Base-by-base conservation (phyloP, 2,797 vertebrate species). In the Tauraco hartlaubi region DNA sequence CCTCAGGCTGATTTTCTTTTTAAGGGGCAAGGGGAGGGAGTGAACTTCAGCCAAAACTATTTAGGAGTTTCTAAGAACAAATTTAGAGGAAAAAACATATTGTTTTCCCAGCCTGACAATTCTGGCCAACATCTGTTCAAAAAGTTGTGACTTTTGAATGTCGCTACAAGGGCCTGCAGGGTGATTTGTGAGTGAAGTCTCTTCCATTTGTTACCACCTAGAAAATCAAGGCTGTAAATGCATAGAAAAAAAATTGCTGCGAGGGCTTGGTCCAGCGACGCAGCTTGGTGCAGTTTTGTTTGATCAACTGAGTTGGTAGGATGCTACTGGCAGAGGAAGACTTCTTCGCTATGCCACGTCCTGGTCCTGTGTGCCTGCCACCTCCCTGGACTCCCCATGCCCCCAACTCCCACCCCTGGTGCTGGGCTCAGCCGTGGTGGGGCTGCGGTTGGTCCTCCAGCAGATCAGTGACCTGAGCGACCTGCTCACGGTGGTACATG, bases 1-100 rank as follows among this genome's bases (percentile, higher is more conserved):
- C 77, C 84, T 77, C 56, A 5, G 94, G 91, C 80, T 86, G 69
- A 68, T 67, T 84, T 83, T 54, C 39, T 90, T 80, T 84, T 76
- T 31, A 44, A 72, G 55, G 88, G 39, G 21, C 2, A 19, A 81
- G 29, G 26, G 43, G 66, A 84, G 23, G 54, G 67, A 39, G 39
- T 6, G 35, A 67, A 58, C 39, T 31, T 39, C 76, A 88, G 79
- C 93, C 73, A 85, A 76, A 94, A 73, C 51, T 23, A 41, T 56
- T 85, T 71, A 81, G 75, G 46, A 49, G 46, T 75, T 91, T 79
- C 68, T 33, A 79, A 66, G 62, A 61, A 59, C 23, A 54, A 88
- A 75, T 8, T 68, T 16, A 51, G 39, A 52, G 22, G 22, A 9
- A 55, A 63, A 79, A 80, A 31, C 12, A 12, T 33, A 15, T 16